Evolutionary conservation across 2,797 vertebrate species (phyloP).

Genomic region (Pantherophis vulpinus): DNA sequence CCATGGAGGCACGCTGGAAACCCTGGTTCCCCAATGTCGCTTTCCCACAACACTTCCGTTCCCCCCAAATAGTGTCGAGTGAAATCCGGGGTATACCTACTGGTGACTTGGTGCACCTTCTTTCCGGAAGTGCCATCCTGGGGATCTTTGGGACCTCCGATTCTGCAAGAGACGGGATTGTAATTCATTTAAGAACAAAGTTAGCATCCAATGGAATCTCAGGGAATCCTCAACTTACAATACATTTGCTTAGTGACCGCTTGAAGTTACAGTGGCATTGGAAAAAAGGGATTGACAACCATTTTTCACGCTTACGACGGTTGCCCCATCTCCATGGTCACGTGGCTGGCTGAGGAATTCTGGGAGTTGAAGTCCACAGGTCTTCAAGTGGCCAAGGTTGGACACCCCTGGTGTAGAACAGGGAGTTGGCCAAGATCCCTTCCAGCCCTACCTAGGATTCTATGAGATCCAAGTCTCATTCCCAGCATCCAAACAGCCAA

Average conservation of each 20-base stretch:
- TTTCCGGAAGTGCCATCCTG: constrained; percentile 79
- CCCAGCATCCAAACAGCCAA: background rate
- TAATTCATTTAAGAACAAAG: background rate
- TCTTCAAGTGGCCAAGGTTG: background rate
- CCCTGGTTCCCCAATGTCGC: too few relatives aligned
- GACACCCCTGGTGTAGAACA: background rate
- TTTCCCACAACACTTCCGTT: background rate
- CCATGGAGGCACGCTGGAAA: background rate
- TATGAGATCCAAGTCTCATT: background rate
- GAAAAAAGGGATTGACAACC: background rate
- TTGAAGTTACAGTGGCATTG: background rate
- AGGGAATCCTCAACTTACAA: too few relatives aligned
- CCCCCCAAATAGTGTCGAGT: background rate
- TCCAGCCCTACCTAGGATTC: background rate
- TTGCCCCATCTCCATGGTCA: background rate
- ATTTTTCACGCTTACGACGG: background rate
- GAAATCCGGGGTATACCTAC: constrained; percentile 75
- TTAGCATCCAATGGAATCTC: too few relatives aligned
- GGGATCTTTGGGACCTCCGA: constrained; percentile 83
- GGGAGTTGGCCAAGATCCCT: background rate
- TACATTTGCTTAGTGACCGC: background rate
- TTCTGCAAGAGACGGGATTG: constrained; percentile 65
- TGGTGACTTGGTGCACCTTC: constrained; percentile 92
- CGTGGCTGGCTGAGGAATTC: background rate
- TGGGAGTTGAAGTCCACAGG: background rate